These are phyloP conservation scores for Hirtodrosophila confusa DNA, from an alignment of 2,888 invertebrate genomes.

Conservation along the genomic window DNA sequence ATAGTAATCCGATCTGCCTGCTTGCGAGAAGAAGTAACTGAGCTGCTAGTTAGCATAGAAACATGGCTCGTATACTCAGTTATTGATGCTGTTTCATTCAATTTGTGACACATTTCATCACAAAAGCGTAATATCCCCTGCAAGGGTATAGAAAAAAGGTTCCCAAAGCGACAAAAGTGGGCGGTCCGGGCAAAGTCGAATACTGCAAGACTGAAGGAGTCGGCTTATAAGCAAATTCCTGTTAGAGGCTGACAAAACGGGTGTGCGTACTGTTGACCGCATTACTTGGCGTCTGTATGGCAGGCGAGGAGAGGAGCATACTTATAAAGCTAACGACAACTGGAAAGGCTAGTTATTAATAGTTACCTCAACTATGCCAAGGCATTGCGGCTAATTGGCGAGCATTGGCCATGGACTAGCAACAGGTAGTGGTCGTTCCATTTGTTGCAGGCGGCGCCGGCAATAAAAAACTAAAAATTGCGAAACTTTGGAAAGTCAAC, in stretches of 20 bases:
- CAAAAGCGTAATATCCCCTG: no score
- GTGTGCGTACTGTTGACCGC: slow-evolving; percentile 52
- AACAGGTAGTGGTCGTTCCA: slow-evolving; percentile 48
- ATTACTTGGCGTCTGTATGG: slow-evolving; percentile 50
- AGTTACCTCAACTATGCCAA: slow-evolving; percentile 66
- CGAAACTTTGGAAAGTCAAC: slow-evolving; percentile 27
- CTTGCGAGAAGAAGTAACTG: no score
- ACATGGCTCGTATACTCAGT: no score
- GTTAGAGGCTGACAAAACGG: slow-evolving; percentile 44
- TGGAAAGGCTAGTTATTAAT: slow-evolving; percentile 61
- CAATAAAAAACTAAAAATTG: slow-evolving; percentile 1
- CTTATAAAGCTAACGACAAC: slow-evolving; percentile 39
- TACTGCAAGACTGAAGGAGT: slow-evolving; percentile 28
- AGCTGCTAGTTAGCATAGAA: no score
- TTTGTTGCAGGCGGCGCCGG: slow-evolving; percentile 37
- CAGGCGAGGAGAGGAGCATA: slow-evolving; percentile 18
- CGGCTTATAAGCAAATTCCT: slow-evolving; percentile 48
- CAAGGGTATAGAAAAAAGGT: slow-evolving; percentile 12
- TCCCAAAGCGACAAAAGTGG: slow-evolving; percentile 43
- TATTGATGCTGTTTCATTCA: no score
- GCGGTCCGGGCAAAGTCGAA: slow-evolving; percentile 23
- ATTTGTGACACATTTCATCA: no score
- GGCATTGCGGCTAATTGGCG: slow-evolving; percentile 61
- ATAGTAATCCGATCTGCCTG: no score
- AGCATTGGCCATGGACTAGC: slow-evolving; percentile 49